These are phyloP conservation scores for Aphelenchoides fujianensis DNA, from an alignment of 1,140 invertebrate genomes.

Conservation along the genomic window DNA sequence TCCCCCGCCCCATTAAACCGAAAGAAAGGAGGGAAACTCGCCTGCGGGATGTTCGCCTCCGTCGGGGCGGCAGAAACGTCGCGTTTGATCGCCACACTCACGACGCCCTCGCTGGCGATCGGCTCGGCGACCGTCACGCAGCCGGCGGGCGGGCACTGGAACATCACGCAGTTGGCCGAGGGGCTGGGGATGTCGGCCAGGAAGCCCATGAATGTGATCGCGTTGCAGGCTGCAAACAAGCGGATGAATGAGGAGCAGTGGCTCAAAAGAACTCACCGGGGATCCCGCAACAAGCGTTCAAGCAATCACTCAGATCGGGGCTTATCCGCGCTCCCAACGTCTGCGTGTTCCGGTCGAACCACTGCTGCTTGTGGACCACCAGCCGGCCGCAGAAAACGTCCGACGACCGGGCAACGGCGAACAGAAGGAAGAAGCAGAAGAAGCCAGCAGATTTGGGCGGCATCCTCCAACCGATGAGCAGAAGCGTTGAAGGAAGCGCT, in stretches of 20 bases:
- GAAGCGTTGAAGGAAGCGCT: not conserved
- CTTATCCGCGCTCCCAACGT: constrained; percentile 9
- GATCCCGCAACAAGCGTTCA: constrained; percentile 25
- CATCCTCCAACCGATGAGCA: not conserved
- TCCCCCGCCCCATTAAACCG: not conserved
- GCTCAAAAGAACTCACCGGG: constrained; percentile 17
- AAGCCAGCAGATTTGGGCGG: constrained; percentile 3
- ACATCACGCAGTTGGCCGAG: constrained; percentile 10
- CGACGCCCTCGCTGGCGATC: constrained; percentile 8
- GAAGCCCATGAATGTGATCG: constrained; percentile 18
- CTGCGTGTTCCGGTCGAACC: constrained; percentile 16
- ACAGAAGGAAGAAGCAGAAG: not conserved
- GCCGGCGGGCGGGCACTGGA: constrained; percentile 4
- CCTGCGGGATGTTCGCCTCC: no score
- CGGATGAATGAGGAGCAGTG: no score
- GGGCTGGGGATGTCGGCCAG: not conserved
- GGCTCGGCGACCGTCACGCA: constrained; percentile 3
- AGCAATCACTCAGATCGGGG: constrained; percentile 19
- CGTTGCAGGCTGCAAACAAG: constrained; percentile 16
- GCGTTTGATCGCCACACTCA: constrained; percentile 6
- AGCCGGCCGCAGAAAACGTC: constrained; percentile 28
- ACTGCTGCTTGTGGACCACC: constrained; percentile 21
- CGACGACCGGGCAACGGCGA: not conserved
- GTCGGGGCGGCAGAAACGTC: no score
- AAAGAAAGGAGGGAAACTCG: not conserved